Evolutionary conservation across 2,113 vertebrate species (phyloP), one percentile per base, ranked within the genome.

Genomic region (Albula goreensis): DNA sequence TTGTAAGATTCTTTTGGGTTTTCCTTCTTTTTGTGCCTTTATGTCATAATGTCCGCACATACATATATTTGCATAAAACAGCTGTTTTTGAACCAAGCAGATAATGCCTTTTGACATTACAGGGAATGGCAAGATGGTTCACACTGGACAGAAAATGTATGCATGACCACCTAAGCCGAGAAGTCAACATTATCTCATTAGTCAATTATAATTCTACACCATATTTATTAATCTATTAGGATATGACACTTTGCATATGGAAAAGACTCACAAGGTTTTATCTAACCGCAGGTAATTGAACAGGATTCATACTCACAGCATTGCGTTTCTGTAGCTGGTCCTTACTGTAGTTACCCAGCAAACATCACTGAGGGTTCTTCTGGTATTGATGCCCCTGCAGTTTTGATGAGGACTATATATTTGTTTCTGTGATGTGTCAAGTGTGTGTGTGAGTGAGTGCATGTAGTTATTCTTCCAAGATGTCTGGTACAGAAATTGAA

Each of bases 291-390:
- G 70, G n/a, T 31, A 74, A 74, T n/a, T 25, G 22, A 9, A 78
- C 52, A n/a, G 15, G 41, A 17, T 31, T 49, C 41, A 50, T 80
- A 85, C 84, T 85, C 51, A 85, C 84, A 13, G 77, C 84, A 79
- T 85, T 49, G 52, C 48, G 56, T 56, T 56, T 50, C 31, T 57
- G 41, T 8, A 10, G 51, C n/a, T 79, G 52, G 48, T 80, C 31
- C 19, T 78, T 51, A 41, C 31, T 41, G 31, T 41, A 10, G 50
- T 57, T 13, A 4, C 12, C 31, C 52, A 79, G 77, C 31, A 51
- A 63, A 31, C 66, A 74, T 22, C 66, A 74, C 22, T 31, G 9
- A n/a, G 66, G 6, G n/a, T 74, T 31, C 22, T 31, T 25, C 70
- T 31, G 70, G 5, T 31, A n/a, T 19, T 66, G 60, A 22, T 66